Percentiles rank a stretch among this genome's conserved stretches.
phyloP scores from a whole-genome alignment of 23 tunicate species.

The Oikopleura dioica region DNA sequence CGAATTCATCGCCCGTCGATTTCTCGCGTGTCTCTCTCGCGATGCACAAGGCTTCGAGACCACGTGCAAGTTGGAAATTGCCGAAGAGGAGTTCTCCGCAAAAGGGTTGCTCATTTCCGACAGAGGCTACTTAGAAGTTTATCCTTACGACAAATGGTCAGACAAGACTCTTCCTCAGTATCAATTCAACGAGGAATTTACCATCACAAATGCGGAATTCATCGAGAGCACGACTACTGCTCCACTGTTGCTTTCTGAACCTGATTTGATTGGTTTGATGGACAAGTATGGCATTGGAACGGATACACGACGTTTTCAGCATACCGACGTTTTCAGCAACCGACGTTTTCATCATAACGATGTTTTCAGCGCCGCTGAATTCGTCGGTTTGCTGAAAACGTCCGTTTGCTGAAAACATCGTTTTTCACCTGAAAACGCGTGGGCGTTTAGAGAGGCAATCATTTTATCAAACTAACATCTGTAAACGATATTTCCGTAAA shows the following conservation, averaged over 20 bases:
- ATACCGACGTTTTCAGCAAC: no score
- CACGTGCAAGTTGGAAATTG: slow-evolving; percentile 43
- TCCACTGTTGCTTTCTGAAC: slow-evolving; percentile 59
- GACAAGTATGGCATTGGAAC: slow-evolving; percentile 95
- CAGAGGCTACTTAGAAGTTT: no score
- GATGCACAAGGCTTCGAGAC: slow-evolving; percentile 96
- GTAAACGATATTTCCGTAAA: no score
- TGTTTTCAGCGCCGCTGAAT: no score
- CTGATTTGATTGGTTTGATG: slow-evolving; percentile 75
- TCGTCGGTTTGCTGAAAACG: no score
- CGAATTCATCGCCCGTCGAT: slow-evolving; percentile 55
- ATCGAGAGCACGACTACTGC: slow-evolving; percentile 37
- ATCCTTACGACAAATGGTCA: no score
- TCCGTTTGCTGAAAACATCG: no score
- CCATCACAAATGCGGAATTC: slow-evolving; percentile 23
- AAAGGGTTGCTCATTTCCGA: slow-evolving; percentile 83
- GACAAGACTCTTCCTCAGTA: slow-evolving; percentile 68
- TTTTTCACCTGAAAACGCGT: no score
- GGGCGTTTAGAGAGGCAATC: no score
- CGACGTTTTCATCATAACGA: no score
- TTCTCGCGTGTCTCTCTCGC: slow-evolving; percentile 67
- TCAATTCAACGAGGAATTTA: slow-evolving; percentile 41
- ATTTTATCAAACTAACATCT: no score
- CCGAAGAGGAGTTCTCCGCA: slow-evolving; percentile 45
- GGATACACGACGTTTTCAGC: no score